A percentile compares a stretch with the other conserved stretches of the same genome.
These are phyloP conservation scores for Elephantulus edwardii DNA, from an alignment of 2,113 vertebrate genomes.

Conservation along the genomic window DNA sequence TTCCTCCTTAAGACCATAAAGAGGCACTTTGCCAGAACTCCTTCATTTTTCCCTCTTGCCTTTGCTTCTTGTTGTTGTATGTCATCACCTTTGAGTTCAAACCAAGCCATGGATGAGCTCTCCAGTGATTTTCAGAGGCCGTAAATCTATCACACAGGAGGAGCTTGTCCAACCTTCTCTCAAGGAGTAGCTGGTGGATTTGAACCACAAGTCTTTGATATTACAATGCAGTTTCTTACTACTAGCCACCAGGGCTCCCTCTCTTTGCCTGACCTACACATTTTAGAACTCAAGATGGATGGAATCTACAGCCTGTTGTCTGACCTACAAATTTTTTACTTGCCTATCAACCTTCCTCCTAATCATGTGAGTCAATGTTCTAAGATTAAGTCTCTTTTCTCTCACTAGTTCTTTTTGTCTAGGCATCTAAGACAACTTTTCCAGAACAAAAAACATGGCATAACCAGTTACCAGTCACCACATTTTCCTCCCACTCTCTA, in stretches of 20 bases:
- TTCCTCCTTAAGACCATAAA: not conserved
- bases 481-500: not conserved
- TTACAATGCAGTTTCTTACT: no score
- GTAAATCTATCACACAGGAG: no score
- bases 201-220: no score
- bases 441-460: not conserved
- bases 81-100: no score
- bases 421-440: not conserved
- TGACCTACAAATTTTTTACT: not conserved
- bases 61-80: no score
- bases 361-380: not conserved
- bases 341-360: no score
- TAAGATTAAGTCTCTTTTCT: not conserved
- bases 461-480: not conserved
- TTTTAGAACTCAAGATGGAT: not conserved
- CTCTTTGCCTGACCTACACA: not conserved
- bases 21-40: not conserved
- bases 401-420: not conserved
- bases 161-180: no score
- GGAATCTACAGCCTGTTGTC: not conserved
- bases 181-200: no score
- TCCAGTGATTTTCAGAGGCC: no score
- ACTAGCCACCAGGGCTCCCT: no score
- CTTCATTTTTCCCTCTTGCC: not conserved
- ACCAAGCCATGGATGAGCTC: no score